Base-by-base conservation (phyloP, 53 echinoderm and acorn worm genomes). In the Mesocentrotus franciscanus region DNA sequence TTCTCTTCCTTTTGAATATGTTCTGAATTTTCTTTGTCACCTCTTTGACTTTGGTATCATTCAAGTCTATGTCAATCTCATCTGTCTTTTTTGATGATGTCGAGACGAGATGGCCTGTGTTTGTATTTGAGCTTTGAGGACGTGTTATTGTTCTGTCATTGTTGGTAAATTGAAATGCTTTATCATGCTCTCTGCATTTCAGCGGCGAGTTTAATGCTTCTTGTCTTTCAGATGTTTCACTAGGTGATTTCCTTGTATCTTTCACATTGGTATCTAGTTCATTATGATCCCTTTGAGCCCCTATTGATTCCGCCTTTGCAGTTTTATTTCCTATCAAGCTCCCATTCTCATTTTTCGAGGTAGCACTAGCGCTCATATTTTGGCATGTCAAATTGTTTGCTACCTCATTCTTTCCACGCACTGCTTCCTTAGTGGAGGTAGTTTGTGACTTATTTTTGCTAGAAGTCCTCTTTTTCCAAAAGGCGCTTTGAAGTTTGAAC, bases 11-110 rank as follows among this genome's bases (percentile, higher is more conserved):
- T 33, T 81, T 58, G 61, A 93, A 93, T 29, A 93, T 93, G 22
- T 61, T 81, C 81, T 93, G 93, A 60, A 78, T 81, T 61, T 93
- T 93, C 18, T 15, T 60, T n/a, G 93, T 81, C 32, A 30, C 81
- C 12, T 85, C 66, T 64, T 94, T 61, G 0, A 94, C 85, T 68
- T 94, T 72, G 22, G 87, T 11, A 70, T 94, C 87, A 26, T 85
- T 85, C 27, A 94, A 27, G 35, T 94, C 95, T 22, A 94, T 94
- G 85, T 94, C 95, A 10, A 91, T 91, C 35, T 91, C 70, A 15
- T 56, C 58, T 0, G 56, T 59, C 4, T 87, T 29, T 58, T 87
- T 87, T 56, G 57, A 56, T 27, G 87, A 87, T 87, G 59, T 87
- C 56, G 87, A 58, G 58, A 87, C 87, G 27, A 87, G 87, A 87